Evolutionary conservation across 2,888 invertebrate genomes (phyloP).

Genomic region (Eupithecia insigniata): DNA sequence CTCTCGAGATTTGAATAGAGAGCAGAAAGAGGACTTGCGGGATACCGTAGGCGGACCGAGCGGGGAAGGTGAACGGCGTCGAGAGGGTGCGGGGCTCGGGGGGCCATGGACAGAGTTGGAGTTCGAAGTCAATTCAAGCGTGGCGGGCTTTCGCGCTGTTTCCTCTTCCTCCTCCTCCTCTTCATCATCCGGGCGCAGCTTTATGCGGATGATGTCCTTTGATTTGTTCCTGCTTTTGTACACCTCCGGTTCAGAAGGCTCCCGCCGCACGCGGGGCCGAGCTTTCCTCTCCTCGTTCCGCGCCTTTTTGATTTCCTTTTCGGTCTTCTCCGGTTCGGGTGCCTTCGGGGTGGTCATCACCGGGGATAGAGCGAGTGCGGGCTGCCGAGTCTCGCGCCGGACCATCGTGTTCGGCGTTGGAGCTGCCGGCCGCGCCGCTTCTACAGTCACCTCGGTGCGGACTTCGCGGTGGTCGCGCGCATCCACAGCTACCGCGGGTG

Average conservation of each 20-base stretch:
- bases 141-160: conserved; percentile 83
- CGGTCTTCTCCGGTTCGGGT: conserved; percentile 54
- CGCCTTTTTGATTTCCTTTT: conserved; percentile 67
- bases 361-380: conserved; percentile 37
- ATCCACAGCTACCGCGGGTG: conserved; percentile 49
- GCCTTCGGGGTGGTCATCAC: conserved; percentile 23
- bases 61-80: conserved; percentile 86
- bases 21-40: conserved; percentile 92
- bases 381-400: conserved; percentile 39
- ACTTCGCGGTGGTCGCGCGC: conserved; percentile 69
- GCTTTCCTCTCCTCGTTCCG: conserved; percentile 65
- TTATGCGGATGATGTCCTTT: conserved; percentile 84
- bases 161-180: conserved; percentile 80
- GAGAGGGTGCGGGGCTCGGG: conserved; percentile 49
- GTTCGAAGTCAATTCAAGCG: conserved; percentile 63
- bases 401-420: conserved; percentile 28
- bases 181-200: conserved; percentile 89
- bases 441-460: conserved; percentile 71
- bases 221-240: conserved; percentile 64
- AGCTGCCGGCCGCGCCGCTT: conserved; percentile 48
- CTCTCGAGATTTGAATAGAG: conserved; percentile 90
- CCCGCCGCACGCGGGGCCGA: conserved; percentile 62
- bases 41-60: conserved; percentile 84
- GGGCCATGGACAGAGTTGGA: conserved; percentile 41
- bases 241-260: conserved; percentile 70